Conservation (phyloP, 1,140 invertebrate species). For the Drosophila simulans region DNA sequence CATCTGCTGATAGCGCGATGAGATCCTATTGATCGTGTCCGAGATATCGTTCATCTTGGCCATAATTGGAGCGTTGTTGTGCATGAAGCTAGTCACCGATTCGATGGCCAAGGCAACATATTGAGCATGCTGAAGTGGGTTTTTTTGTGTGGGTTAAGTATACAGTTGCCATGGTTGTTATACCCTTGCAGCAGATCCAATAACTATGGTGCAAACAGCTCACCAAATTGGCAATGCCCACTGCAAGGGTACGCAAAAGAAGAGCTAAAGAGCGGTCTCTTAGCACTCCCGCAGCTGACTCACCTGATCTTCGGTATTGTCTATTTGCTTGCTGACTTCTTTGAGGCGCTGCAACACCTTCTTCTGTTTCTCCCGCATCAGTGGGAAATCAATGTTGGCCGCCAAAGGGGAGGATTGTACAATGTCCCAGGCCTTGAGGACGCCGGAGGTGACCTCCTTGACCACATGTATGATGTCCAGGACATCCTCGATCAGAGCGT, state of each 20-base stretch:
- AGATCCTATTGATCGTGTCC: slow-evolving; percentile 86
- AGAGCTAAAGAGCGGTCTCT: not conserved
- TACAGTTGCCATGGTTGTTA: not conserved
- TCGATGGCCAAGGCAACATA: slow-evolving; percentile 77
- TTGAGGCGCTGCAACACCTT: slow-evolving; percentile 85
- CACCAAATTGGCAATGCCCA: not conserved
- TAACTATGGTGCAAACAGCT: not conserved
- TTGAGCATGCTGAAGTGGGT: slow-evolving; percentile 63
- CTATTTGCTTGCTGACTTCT: slow-evolving; percentile 84
- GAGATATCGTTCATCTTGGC: slow-evolving; percentile 86
- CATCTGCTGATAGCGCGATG: slow-evolving; percentile 86
- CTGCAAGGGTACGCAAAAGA: slow-evolving; percentile 5
- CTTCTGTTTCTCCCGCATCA: slow-evolving; percentile 86
- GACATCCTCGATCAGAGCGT: slow-evolving; percentile 86
- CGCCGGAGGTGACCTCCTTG: slow-evolving; percentile 86
- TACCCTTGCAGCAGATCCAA: slow-evolving; percentile 2
- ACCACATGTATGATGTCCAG: slow-evolving; percentile 87
- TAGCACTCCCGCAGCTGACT: slow-evolving; percentile 5
- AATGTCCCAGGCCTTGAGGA: slow-evolving; percentile 87
- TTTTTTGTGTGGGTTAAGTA: slow-evolving; percentile 8
- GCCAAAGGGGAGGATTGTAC: slow-evolving; percentile 86
- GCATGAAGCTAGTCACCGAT: slow-evolving; percentile 67
- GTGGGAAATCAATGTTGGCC: slow-evolving; percentile 86
- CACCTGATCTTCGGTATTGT: slow-evolving; percentile 77
- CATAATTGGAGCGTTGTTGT: slow-evolving; percentile 85